phyloP scores from a whole-genome alignment of 2,888 invertebrate species.

The Agrotis segetum region DNA sequence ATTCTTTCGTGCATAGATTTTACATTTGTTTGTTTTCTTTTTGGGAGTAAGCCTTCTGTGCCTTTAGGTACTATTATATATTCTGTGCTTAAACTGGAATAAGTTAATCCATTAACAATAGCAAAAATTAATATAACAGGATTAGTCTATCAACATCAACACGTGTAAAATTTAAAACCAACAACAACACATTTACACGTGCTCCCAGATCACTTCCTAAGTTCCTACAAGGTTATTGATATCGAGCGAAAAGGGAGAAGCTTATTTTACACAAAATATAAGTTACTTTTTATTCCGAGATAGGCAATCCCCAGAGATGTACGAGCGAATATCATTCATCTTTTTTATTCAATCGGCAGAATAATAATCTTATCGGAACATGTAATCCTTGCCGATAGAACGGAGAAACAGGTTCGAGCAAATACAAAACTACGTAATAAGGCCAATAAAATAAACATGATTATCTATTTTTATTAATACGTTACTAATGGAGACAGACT shows the following conservation, averaged over 20 bases:
- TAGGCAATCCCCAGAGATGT: constrained; percentile 59
- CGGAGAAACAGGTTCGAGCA: constrained; percentile 17
- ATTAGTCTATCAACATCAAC: not conserved
- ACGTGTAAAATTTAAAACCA: not conserved
- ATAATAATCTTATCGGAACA: constrained; percentile 57
- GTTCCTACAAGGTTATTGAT: constrained; percentile 34
- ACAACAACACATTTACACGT: not conserved
- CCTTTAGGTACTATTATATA: no score
- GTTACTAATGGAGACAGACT: not conserved
- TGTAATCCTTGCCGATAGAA: constrained; percentile 49
- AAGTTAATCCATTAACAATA: no score
- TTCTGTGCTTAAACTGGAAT: no score
- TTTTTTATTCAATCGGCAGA: constrained; percentile 61
- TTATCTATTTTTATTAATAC: constrained; percentile 18
- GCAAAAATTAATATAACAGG: no score
- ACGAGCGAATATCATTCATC: constrained; percentile 54
- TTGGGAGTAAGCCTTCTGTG: no score
- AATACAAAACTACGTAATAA: constrained; percentile 34
- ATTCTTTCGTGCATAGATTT: no score
- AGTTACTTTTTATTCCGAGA: constrained; percentile 56
- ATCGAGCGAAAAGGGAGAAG: constrained; percentile 24
- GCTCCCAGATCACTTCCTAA: constrained; percentile 6
- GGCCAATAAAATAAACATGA: constrained; percentile 26
- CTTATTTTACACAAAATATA: constrained; percentile 56
- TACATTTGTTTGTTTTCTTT: no score